Base-by-base conservation (phyloP, 2,888 invertebrate genomes). In the Myathropa florea region DNA sequence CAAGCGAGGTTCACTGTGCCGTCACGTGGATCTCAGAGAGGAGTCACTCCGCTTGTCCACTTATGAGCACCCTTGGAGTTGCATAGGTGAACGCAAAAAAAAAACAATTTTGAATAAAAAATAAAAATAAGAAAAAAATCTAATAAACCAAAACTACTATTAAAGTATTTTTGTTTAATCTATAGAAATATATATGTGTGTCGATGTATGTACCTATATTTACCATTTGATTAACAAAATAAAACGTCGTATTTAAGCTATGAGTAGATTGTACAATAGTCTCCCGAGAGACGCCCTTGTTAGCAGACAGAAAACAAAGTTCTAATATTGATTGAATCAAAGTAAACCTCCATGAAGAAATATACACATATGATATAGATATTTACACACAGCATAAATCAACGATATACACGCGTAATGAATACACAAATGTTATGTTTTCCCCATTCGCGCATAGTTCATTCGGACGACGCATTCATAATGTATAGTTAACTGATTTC, bases 61-160 rank as follows among this genome's bases (percentile, higher is more conserved):
- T 46, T 18, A 46, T 46, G 46, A 46, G 46, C 18, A 46, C 46
- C 46, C 7, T 46, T 46, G 18, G 18, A 55, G 68, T 63, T 81
- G 39, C 18, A 33, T 63, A 65, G n/a, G 26, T 30, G 63, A 73
- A 57, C 55, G n/a, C 7, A 21, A 39, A 71, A 24, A 23, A 23
- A 57, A 70, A 73, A 61, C 60, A 10, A 12, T 72, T 61, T 10
- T 39, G 12, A 53, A 67, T 21, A 24, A 24, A 55, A 21, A 12
- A 53, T 59, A 18, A 24, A 30, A 55, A 21, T 26, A 63, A 55
- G 26, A 33, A 53, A 23, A 65, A 59, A 67, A 84, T 76, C 71
- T 67, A 71, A 71, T 72, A 81, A 77, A 85, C 84, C 84, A 85
- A 85, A 85, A 81, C 81, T 81, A 81, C 67, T 81, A 68, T 85